These are phyloP conservation scores for Drosophila prosaltans DNA, from an alignment of 1,140 invertebrate genomes.

Conservation along the genomic window DNA sequence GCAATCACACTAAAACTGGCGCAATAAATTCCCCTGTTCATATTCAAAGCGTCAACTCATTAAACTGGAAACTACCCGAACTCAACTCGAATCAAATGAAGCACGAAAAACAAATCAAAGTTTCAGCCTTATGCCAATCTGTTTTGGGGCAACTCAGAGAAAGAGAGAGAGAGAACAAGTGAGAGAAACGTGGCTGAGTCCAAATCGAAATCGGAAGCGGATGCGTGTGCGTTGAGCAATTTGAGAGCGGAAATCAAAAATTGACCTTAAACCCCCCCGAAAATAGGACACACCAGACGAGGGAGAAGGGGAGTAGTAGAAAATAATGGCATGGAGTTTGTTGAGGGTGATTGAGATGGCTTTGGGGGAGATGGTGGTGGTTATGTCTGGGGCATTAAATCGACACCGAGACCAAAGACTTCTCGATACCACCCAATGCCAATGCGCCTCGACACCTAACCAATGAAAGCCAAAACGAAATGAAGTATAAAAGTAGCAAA, in stretches of 20 bases:
- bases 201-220: constrained; percentile 65
- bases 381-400: constrained; percentile 62
- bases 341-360: constrained; percentile 24
- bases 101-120: constrained; percentile 80
- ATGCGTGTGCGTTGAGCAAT: constrained; percentile 77
- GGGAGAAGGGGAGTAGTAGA: too few relatives aligned
- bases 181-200: constrained; percentile 36
- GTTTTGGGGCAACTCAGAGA: constrained; percentile 8
- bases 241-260: constrained; percentile 80
- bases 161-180: constrained; percentile 35
- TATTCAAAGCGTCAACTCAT: constrained; percentile 81
- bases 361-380: constrained; percentile 10
- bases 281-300: too few relatives aligned
- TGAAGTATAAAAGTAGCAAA: constrained; percentile 80
- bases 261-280: constrained; percentile 68
- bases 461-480: constrained; percentile 36
- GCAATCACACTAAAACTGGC: constrained; percentile 76
- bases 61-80: constrained; percentile 69
- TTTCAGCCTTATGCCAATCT: constrained; percentile 28
- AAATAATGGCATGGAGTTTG: too few relatives aligned
- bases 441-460: constrained; percentile 18
- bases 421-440: constrained; percentile 4
- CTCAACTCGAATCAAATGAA: constrained; percentile 74
- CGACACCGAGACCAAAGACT: constrained; percentile 58
- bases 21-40: constrained; percentile 75